Percentiles rank a stretch among this genome's conserved stretches.
These are phyloP conservation scores for Drosophila cognata DNA, from an alignment of 2,888 invertebrate genomes.

Conservation along the genomic window DNA sequence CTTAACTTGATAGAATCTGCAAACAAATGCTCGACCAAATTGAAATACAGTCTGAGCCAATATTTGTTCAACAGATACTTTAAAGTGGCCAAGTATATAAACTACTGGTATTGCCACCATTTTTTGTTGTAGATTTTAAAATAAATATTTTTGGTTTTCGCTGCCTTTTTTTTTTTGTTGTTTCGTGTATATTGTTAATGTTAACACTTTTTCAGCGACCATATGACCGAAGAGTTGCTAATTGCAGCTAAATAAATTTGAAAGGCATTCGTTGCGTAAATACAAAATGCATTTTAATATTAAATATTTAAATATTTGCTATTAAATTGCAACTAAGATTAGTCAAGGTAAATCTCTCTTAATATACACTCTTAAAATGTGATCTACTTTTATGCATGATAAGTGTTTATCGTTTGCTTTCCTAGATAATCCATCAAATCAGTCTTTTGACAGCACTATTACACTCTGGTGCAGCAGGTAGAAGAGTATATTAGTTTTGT, in stretches of 20 bases:
- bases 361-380: background rate
- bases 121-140: conserved; percentile 3
- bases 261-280: conserved; percentile 7
- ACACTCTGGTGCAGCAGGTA: background rate
- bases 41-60: conserved; percentile 42
- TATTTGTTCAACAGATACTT: conserved; percentile 38
- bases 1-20: background rate
- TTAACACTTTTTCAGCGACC: conserved; percentile 56
- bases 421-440: background rate
- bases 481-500: background rate
- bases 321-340: background rate
- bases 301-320: conserved; percentile 27
- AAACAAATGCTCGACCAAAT: background rate
- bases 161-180: conserved; percentile 25
- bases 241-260: conserved; percentile 48
- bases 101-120: background rate
- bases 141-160: conserved; percentile 31
- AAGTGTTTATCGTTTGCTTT: background rate
- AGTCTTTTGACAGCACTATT: background rate
- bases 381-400: background rate
- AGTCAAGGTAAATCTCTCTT: background rate
- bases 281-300: background rate
- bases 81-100: conserved; percentile 12
- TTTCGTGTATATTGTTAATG: conserved; percentile 44
- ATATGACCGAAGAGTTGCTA: conserved; percentile 43